Percentiles rank a stretch among this genome's conserved stretches.
phyloP scores from a whole-genome alignment of 1,140 invertebrate genomes.

The Pseudomyrmex concolor region DNA sequence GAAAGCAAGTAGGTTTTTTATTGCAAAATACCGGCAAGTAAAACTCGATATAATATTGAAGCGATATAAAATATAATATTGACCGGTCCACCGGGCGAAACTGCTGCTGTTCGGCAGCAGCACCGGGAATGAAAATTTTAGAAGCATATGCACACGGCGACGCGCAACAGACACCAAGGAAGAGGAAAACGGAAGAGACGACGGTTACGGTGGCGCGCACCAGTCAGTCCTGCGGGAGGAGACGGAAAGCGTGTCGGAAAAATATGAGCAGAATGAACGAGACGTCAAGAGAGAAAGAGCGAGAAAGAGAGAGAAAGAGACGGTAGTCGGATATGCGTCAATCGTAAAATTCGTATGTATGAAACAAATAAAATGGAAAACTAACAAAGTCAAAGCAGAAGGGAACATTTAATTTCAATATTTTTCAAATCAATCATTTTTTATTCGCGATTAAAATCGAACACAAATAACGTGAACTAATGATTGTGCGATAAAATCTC shows the following conservation, averaged over 20 bases:
- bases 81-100: slow-evolving; percentile 40
- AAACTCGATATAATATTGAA: slow-evolving; percentile 47
- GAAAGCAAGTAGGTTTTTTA: slow-evolving; percentile 30
- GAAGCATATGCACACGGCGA: slow-evolving; percentile 50
- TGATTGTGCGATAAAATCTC: no score
- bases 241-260: slow-evolving; percentile 16
- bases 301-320: not conserved
- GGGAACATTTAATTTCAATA: no score
- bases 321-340: not conserved
- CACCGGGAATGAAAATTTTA: slow-evolving; percentile 51
- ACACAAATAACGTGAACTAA: no score
- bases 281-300: not conserved
- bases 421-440: no score
- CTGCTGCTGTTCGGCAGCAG: slow-evolving; percentile 24
- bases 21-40: slow-evolving; percentile 41
- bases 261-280: slow-evolving; percentile 35
- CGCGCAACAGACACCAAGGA: slow-evolving; percentile 39
- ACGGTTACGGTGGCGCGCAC: slow-evolving; percentile 14
- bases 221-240: not conserved
- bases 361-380: no score
- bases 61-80: slow-evolving; percentile 6
- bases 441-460: no score
- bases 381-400: no score
- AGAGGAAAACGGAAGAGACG: slow-evolving; percentile 13
- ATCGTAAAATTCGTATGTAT: not conserved